phyloP scores from a whole-genome alignment of 2,113 vertebrate genomes.

The Mastomys natalensis region DNA sequence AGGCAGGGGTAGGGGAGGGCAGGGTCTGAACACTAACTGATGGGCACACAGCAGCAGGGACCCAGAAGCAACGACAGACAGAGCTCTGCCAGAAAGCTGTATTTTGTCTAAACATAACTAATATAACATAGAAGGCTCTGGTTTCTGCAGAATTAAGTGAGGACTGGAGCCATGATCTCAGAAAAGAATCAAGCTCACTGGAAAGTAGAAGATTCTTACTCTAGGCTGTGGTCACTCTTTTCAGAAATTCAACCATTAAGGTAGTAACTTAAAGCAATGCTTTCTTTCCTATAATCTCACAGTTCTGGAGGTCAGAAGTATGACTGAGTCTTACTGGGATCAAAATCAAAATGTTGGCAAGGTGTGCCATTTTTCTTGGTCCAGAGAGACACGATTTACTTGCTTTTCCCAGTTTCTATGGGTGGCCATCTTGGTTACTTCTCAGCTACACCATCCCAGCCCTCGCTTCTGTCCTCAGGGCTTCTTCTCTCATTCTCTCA shows the following conservation, averaged over 20 bases:
- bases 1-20: neutral
- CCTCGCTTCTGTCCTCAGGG: neutral
- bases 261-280: neutral
- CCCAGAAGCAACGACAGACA: neutral
- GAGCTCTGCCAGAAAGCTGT: neutral
- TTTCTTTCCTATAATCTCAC: neutral
- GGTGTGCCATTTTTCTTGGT: neutral
- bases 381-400: neutral
- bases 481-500: neutral
- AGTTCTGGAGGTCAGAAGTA: neutral
- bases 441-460: rapidly evolving
- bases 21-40: neutral
- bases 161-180: neutral
- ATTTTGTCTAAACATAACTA: constrained; percentile 53
- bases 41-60: neutral
- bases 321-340: neutral
- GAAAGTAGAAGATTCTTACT: neutral
- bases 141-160: constrained; percentile 31
- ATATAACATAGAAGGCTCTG: neutral
- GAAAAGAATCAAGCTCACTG: neutral
- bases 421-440: too few relatives aligned
- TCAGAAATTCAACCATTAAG: neutral
- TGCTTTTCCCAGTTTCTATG: neutral
- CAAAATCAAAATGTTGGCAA: neutral
- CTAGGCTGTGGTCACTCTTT: neutral